Evolutionary conservation across 2,113 vertebrate genomes (phyloP), one percentile per base, ranked within the genome.

Genomic region (Prunella fulvescens): DNA sequence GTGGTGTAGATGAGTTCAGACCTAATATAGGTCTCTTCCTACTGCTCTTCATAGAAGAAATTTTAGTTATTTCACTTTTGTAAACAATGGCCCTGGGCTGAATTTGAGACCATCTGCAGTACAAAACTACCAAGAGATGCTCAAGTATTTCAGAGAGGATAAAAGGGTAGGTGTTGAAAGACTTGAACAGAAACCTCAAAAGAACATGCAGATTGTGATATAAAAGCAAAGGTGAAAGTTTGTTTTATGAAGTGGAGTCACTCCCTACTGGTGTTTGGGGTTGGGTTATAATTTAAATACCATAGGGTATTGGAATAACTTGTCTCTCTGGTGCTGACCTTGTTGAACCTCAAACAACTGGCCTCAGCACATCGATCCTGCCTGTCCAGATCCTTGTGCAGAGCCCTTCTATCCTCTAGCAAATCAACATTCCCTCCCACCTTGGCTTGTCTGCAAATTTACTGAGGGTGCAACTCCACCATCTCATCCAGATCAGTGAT

Each of bases 401-500:
- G 20, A 64, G 20, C 33, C 19, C 39, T 81, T 4, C 12, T 39
- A 65, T 31, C 15, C 28, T 51, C 44, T 50, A 51, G 26, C 22
- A 81, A 26, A 50, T 28, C 35, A 50, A 33, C 44, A 44, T 48
- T 50, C 60, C 67, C 0, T 0, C 44, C 18, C 3, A 8, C 10
- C 8, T 28, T 37, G 23, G 33, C 6, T 7, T 28, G 15, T 58
- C 50, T 33, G 31, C 10, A 37, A 58, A 33, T 23, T 44, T 65
- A 37, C 23, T 39, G 44, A 66, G 33, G 37, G 8, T 57, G 18
- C 50, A 72, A 33, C 26, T 72, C 44, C 7, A 23, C 15, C 7
- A 18, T 35, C 11, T 37, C 23, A 50, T 19, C 22, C 26, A 58
- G 44, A 31, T 51, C 25, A 11, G 23, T 0, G 0, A n/a, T 33